Base-by-base conservation (phyloP, 2,888 invertebrate genomes). In the Deilephila porcellus region DNA sequence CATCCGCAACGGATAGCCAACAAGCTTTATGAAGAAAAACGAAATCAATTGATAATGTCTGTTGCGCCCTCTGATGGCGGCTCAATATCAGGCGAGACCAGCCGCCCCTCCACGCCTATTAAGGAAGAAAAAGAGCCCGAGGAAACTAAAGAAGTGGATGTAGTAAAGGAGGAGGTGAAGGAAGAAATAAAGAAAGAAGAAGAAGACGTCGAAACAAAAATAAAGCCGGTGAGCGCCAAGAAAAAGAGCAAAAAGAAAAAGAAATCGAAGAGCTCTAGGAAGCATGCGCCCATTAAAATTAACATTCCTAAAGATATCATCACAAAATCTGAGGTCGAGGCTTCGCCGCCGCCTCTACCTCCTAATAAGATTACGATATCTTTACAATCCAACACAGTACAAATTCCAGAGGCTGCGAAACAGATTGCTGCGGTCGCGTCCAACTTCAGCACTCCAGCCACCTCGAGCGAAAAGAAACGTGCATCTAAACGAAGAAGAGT, bases 401-500 rank as follows among this genome's bases (percentile, higher is more conserved):
- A 94, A 87, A 86, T 94, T 74, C 93, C 94, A 63, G 93, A 92
- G 77, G 80, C 84, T 75, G 88, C 90, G n/a, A 83, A 85, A 77
- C 76, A 76, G 37, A 75, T 82, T 19, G 82, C 86, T 11, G 67
- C 76, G 7, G 74, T 83, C 45, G 78, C 82, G 5, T 79, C 79
- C 29, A 81, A 80, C 53, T 79, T 80, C 4, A 83, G 77, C 64
- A 83, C 85, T 53, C 79, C 87, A 29, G 87, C 91, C 67, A 86
- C 88, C 29, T 83, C 89, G 8, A 80, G 93, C 6, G 97, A 97
- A 82, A 96, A 91, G 25, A 97, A 96, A 84, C 95, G 98, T 59
- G 96, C 96, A 1, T 98, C 98, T 0, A 98, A 98, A 89, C 95
- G 98, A 75, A 95, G 97, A 82, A 92, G 98, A 60, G 96, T 98